These are phyloP conservation scores for Charadrius vociferus DNA, from an alignment of 2,113 vertebrate genomes.

Conservation along the genomic window DNA sequence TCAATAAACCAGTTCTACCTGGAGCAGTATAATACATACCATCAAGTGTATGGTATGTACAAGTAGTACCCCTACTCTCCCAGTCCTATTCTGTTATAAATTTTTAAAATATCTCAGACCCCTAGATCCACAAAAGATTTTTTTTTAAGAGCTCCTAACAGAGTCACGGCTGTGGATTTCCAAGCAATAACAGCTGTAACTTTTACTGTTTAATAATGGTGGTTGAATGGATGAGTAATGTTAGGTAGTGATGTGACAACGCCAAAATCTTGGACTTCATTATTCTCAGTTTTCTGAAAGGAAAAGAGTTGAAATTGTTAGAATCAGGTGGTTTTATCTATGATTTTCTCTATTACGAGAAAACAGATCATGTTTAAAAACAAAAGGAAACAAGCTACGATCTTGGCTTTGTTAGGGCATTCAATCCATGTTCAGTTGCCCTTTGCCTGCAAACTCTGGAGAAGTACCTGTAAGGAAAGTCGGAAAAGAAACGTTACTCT, in stretches of 20 bases:
- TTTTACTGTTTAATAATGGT: not conserved
- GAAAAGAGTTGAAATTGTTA: not conserved
- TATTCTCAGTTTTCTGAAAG: not conserved
- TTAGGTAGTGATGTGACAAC: not conserved
- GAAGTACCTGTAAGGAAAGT: not conserved
- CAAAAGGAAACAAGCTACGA: not conserved
- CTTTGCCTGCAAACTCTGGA: not conserved
- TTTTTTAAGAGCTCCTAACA: not conserved
- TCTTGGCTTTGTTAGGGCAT: not conserved
- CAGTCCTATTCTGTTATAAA: not conserved
- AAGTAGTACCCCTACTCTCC: not conserved
- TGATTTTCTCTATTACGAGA: not conserved
- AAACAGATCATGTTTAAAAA: not conserved
- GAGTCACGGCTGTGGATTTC: not conserved
- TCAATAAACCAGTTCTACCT: not conserved
- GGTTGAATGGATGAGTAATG: not conserved
- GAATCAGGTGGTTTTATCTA: not conserved
- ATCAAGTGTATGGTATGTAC: not conserved
- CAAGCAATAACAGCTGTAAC: not conserved
- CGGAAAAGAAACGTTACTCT: not conserved
- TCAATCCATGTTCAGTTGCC: not conserved
- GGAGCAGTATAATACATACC: not conserved
- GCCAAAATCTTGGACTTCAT: not conserved
- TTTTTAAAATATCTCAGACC: not conserved
- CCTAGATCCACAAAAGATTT: not conserved